A percentile compares a stretch with the other conserved stretches of the same genome.
phyloP scores from a whole-genome alignment of 2,113 vertebrate species.

The Madoqua kirkii region DNA sequence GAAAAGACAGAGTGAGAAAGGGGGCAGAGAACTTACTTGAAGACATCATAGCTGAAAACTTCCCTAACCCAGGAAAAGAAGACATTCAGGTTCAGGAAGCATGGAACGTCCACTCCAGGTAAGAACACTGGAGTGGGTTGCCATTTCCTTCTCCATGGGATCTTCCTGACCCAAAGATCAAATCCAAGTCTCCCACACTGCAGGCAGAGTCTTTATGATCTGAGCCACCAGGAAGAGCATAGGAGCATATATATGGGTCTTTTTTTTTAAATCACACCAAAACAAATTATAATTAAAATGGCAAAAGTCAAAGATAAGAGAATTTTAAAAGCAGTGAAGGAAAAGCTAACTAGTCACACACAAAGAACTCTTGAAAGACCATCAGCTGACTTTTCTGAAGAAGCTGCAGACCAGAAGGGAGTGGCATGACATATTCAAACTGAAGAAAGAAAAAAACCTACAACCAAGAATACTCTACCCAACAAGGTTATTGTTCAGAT shows the following conservation, averaged over 20 bases:
- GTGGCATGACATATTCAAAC: background rate
- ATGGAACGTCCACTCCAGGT: background rate
- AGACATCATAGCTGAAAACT: background rate
- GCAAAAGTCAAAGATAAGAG: background rate
- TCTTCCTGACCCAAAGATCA: background rate
- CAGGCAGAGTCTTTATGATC: background rate
- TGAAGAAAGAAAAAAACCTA: background rate
- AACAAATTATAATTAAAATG: background rate
- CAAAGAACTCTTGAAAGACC: background rate
- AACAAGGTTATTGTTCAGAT: background rate
- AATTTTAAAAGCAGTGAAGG: background rate
- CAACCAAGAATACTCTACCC: background rate
- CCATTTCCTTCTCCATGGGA: background rate
- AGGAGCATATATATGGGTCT: background rate
- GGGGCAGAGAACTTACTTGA: background rate
- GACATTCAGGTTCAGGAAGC: background rate
- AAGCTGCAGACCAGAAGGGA: background rate
- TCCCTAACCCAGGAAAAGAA: background rate
- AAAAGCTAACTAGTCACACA: background rate
- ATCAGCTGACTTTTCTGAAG: background rate
- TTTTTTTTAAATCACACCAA: background rate
- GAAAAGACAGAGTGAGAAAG: background rate
- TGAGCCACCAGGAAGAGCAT: background rate
- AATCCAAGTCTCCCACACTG: background rate
- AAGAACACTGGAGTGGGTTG: background rate